phyloP scores from a whole-genome alignment of 2,113 vertebrate species.

The Indri indri region DNA sequence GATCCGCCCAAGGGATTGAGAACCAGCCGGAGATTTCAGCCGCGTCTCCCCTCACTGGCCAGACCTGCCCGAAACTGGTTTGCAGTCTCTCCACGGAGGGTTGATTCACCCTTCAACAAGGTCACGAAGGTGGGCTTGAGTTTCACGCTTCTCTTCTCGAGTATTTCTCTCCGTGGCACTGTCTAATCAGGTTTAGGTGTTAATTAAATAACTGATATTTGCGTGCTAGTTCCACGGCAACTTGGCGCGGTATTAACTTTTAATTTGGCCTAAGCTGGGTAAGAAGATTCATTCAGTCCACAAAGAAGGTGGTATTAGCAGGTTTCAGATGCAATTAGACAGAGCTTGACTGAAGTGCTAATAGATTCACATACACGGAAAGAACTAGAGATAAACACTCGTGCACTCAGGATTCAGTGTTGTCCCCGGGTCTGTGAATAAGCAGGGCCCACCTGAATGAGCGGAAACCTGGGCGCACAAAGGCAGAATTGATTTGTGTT shows the following conservation, averaged over 20 bases:
- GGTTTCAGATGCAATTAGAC: conserved; percentile 84
- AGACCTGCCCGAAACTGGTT: conserved; percentile 70
- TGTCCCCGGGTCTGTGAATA: not conserved
- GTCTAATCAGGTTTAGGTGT: conserved; percentile 86
- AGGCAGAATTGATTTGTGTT: not conserved
- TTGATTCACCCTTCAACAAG: conserved; percentile 80
- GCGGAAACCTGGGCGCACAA: accelerated
- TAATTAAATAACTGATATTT: conserved; percentile 88
- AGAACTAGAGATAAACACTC: conserved; percentile 55
- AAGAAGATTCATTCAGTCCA: conserved; percentile 83
- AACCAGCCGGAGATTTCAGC: conserved; percentile 48
- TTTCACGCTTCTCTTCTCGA: conserved; percentile 79
- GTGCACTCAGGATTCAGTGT: conserved; percentile 22
- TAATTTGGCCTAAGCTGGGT: conserved; percentile 83
- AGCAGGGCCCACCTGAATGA: not conserved
- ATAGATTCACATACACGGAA: conserved; percentile 68
- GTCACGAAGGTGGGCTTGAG: conserved; percentile 72
- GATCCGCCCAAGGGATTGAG: not conserved
- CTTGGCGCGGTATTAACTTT: conserved; percentile 86
- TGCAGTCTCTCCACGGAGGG: conserved; percentile 16
- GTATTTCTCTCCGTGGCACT: conserved; percentile 80
- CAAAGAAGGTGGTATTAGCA: conserved; percentile 82
- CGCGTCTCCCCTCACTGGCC: conserved; percentile 55
- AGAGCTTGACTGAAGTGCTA: conserved; percentile 59
- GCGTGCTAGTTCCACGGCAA: conserved; percentile 83